Evolutionary conservation across 2,797 vertebrate species (phyloP).

Genomic region (Odontamblyopus rebecca): DNA sequence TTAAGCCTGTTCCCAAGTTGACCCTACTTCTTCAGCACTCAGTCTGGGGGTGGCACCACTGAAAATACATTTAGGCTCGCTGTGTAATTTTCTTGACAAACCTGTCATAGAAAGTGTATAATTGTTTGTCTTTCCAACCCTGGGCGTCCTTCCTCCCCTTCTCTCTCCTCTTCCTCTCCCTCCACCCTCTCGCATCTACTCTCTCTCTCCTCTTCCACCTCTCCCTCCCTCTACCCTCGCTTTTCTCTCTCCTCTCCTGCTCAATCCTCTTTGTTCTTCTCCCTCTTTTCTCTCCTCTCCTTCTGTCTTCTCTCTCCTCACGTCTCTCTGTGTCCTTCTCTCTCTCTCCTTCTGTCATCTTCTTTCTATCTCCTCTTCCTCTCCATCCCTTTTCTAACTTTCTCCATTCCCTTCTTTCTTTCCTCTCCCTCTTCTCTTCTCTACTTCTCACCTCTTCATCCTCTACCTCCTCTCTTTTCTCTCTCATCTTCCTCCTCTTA

Average conservation of each 20-base stretch:
- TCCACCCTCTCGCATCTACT: constrained; percentile 4
- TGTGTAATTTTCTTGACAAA: constrained; percentile 47
- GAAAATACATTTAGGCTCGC: constrained; percentile 29
- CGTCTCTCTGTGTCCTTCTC: no score
- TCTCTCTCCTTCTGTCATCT: no score
- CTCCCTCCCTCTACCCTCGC: background rate
- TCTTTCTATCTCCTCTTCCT: no score
- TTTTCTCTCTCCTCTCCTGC: no score
- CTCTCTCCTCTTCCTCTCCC: constrained; percentile 37
- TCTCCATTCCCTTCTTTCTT: constrained; percentile 3
- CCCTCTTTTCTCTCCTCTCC: no score
- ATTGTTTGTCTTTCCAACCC: constrained; percentile 43
- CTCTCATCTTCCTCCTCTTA: no score
- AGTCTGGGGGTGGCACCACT: constrained; percentile 25
- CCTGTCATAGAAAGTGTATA: constrained; percentile 50
- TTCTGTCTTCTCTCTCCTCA: no score
- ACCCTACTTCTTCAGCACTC: constrained; percentile 8
- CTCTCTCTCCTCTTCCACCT: constrained; percentile 33
- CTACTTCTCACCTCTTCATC: constrained; percentile 29
- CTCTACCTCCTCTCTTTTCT: constrained; percentile 5
- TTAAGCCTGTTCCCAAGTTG: constrained; percentile 15
- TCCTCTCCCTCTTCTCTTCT: constrained; percentile 34
- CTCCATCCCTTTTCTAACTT: constrained; percentile 13
- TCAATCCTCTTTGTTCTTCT: no score
- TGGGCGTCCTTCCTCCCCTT: constrained; percentile 44